Base-by-base conservation (phyloP, 2,797 vertebrate genomes). In the Mus minutoides region DNA sequence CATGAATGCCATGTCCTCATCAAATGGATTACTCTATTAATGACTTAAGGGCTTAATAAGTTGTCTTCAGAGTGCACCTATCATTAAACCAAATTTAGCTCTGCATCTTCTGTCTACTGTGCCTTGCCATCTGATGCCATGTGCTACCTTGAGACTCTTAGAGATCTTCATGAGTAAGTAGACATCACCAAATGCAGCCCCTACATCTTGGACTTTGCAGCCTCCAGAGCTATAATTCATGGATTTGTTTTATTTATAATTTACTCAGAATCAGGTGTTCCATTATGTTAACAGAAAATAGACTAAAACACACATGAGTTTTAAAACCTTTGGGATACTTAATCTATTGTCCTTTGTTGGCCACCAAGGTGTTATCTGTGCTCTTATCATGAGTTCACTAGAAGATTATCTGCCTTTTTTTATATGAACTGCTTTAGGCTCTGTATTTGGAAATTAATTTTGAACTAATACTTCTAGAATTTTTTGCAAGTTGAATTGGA, bases 401-500 rank as follows among this genome's bases (percentile, higher is more conserved):
- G 11, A 62, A 86, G 73, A 71, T 52, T 85, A 58, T 85, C 11
- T 92, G 22, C 60, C 34, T 10, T 40, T 52, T 62, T 76, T 37
- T 37, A 40, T 56, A 73, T 40, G 67, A 73, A 73, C 22, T 4
- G 17, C 16, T 67, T 95, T 64, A 95, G 54, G 49, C 7, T n/a
- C 10, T 49, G 24, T 95, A 22, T 49, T 79, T 75, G 16, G 17
- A 87, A 80, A 34, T 21, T 24, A 58, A 60, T 21, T 85, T 78
- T 29, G 5, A 85, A 11, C 90, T 16, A 22, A 54, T 43, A 62
- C 29, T 52, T 62, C 14, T 78, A n/a, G 91, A 92, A 71, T 52
- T 89, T 24, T 84, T 9, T n/a, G 29, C n/a, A 92, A 69, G 52
- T 69, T 71, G 73, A 71, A 71, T 92, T 92, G 76, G 34, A 78